phyloP scores from a whole-genome alignment of 2,888 invertebrate species.

The Drosophila neonasuta region DNA sequence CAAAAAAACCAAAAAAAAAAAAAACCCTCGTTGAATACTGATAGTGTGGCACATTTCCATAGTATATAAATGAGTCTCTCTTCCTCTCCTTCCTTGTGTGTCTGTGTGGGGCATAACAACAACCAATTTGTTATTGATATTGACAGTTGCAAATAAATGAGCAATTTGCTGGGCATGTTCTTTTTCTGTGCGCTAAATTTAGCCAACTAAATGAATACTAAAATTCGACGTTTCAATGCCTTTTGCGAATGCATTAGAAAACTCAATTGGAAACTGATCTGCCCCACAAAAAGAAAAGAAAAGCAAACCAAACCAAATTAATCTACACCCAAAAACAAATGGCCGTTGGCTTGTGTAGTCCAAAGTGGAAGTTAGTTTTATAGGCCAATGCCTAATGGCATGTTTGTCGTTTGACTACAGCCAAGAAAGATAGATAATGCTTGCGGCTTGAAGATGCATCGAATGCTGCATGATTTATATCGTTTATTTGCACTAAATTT shows the following conservation, averaged over 20 bases:
- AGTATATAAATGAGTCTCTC: conserved; percentile 25
- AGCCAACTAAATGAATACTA: conserved; percentile 36
- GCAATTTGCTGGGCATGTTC: conserved; percentile 68
- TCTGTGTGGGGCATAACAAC: conserved; percentile 70
- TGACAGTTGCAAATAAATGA: conserved; percentile 79
- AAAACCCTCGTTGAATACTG: conserved; percentile 46
- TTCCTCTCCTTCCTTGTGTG: conserved; percentile 30
- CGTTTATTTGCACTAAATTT: conserved; percentile 2
- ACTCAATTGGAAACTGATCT: conserved; percentile 21
- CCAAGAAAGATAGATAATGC: not conserved
- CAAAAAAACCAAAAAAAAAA: conserved; percentile 20
- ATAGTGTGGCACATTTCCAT: conserved; percentile 70
- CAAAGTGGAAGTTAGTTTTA: conserved; percentile 22
- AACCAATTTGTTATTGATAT: conserved; percentile 78
- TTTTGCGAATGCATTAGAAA: conserved; percentile 46
- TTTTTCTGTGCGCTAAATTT: conserved; percentile 49
- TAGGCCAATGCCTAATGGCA: conserved; percentile 12
- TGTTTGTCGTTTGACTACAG: not conserved
- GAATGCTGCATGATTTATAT: not conserved
- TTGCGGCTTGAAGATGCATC: not conserved
- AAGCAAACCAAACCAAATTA: conserved; percentile 9
- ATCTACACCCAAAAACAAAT: conserved; percentile 2
- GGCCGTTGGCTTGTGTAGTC: conserved; percentile 10
- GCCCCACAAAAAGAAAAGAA: not conserved
- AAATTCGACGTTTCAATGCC: conserved; percentile 10